These are phyloP conservation scores for Poeciliopsis retropinna DNA, from an alignment of 2,113 vertebrate species.

Conservation along the genomic window DNA sequence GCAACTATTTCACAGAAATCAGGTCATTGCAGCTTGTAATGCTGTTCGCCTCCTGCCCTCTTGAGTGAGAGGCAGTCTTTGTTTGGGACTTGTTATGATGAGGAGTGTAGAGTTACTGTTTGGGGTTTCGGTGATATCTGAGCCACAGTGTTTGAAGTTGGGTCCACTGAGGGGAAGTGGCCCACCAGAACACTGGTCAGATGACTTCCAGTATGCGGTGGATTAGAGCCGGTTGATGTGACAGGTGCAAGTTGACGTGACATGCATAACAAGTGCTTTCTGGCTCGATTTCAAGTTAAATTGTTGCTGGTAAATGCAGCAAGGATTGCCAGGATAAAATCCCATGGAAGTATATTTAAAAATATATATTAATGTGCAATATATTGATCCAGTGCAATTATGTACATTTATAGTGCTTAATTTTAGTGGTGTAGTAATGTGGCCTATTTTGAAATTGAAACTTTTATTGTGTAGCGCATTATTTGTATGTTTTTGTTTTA, in stretches of 20 bases:
- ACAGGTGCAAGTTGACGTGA: conserved; percentile 72
- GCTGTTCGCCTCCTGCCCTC: conserved; percentile 16
- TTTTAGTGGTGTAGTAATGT: too few relatives aligned
- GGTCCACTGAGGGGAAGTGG: conserved; percentile 72
- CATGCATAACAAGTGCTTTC: conserved; percentile 32
- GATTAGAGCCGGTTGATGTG: conserved; percentile 75
- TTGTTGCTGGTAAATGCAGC: background rate
- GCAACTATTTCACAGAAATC: background rate
- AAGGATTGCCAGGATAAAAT: background rate
- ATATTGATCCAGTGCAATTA: too few relatives aligned
- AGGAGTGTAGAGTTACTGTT: conserved; percentile 73
- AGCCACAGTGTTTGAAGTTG: conserved; percentile 74
- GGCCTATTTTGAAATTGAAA: too few relatives aligned
- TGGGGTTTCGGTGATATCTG: conserved; percentile 71
- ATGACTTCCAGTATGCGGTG: conserved; percentile 79
- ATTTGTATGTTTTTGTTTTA: too few relatives aligned
- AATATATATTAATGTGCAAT: too few relatives aligned
- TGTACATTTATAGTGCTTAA: too few relatives aligned
- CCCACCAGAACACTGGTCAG: conserved; percentile 72
- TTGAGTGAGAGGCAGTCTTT: conserved; percentile 29
- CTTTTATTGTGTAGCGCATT: too few relatives aligned
- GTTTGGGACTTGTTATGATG: conserved; percentile 57
- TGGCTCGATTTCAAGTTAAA: background rate
- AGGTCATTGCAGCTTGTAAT: background rate
- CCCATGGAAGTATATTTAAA: background rate